phyloP scores from a whole-genome alignment of 1,140 invertebrate genomes.

The Tribolium castaneum region DNA sequence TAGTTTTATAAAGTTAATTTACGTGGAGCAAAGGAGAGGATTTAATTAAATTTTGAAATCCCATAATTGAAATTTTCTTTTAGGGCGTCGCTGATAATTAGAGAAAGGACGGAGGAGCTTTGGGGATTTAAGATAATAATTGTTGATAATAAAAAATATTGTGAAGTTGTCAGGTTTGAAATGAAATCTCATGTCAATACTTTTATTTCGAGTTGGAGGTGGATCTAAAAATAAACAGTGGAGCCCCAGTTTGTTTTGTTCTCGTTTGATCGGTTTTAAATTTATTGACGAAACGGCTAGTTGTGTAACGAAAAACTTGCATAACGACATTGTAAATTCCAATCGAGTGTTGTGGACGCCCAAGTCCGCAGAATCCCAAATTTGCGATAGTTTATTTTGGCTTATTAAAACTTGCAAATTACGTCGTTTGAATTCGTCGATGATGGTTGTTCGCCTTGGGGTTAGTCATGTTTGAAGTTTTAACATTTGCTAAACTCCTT shows the following conservation, averaged over 20 bases:
- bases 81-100: neutral
- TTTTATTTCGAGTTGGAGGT: too few species aligned
- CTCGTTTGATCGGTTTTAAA: neutral
- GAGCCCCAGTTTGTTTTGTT: neutral
- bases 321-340: slow-evolving; percentile 5
- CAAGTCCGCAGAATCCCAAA: neutral
- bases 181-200: too few species aligned
- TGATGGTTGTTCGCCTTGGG: slow-evolving; percentile 28
- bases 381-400: slow-evolving; percentile 21
- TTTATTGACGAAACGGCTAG: neutral
- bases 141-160: too few species aligned
- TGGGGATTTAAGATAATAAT: neutral
- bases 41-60: slow-evolving; percentile 9
- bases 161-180: too few species aligned
- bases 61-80: slow-evolving; percentile 6
- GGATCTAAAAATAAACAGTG: too few species aligned
- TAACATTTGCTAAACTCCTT: slow-evolving; percentile 33
- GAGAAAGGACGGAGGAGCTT: neutral
- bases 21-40: neutral
- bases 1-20: slow-evolving; percentile 2
- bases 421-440: slow-evolving; percentile 37
- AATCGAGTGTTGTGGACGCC: neutral
- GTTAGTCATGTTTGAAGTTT: slow-evolving; percentile 33
- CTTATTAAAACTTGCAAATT: slow-evolving; percentile 9
- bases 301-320: neutral